These are phyloP conservation scores for Psephotus haematonotus DNA, from an alignment of 2,113 vertebrate genomes.

Conservation along the genomic window DNA sequence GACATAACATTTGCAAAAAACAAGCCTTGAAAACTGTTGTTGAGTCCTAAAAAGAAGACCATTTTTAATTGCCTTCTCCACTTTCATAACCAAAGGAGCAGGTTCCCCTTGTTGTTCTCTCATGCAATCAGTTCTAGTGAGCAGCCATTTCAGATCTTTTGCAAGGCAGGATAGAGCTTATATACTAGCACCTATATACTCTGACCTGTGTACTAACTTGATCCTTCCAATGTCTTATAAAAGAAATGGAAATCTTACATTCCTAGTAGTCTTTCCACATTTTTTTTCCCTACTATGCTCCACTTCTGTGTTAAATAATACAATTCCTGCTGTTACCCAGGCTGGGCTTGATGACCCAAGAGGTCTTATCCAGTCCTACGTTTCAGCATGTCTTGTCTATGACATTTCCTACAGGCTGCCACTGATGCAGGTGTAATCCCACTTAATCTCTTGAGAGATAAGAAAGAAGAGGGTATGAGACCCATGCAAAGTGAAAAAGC, in stretches of 20 bases:
- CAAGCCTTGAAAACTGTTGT: neutral
- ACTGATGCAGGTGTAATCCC: neutral
- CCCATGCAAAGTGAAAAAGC: slow-evolving; percentile 19
- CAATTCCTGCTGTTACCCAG: neutral
- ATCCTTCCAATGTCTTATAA: neutral
- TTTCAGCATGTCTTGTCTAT: neutral
- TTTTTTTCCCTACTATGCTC: neutral
- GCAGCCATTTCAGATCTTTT: neutral
- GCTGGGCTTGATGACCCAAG: neutral
- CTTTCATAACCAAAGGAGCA: neutral
- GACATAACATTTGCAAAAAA: neutral
- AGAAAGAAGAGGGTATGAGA: neutral
- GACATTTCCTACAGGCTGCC: neutral
- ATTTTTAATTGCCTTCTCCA: neutral
- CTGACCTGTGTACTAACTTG: neutral
- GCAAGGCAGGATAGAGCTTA: neutral
- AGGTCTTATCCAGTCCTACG: neutral
- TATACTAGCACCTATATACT: neutral
- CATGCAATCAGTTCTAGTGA: neutral
- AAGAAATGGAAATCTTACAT: neutral
- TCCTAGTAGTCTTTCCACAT: neutral
- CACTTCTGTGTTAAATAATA: neutral
- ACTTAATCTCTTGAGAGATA: neutral
- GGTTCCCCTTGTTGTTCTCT: neutral
- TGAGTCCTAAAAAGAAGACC: neutral